Evolutionary conservation across 2,113 vertebrate species (phyloP).

Genomic region (Nettapus auritus): DNA sequence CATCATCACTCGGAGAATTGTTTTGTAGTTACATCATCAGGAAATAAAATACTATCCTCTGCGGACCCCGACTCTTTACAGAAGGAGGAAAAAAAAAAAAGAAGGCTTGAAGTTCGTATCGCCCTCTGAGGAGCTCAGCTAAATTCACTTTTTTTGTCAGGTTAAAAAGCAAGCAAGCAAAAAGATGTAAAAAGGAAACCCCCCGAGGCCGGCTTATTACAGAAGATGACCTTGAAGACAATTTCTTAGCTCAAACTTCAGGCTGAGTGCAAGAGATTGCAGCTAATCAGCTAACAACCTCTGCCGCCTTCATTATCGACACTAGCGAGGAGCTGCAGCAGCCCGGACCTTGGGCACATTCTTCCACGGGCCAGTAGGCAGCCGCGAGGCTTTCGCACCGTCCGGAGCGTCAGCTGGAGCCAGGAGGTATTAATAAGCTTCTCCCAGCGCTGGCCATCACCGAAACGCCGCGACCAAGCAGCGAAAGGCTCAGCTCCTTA

Average conservation of each 20-base stretch:
- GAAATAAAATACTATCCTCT: constrained; percentile 83
- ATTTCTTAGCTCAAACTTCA: background rate
- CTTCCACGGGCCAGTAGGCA: constrained; percentile 63
- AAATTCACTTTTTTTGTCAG: background rate
- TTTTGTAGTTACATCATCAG: constrained; percentile 87
- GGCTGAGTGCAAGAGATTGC: background rate
- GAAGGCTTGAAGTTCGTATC: constrained; percentile 54
- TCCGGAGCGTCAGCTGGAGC: constrained; percentile 57
- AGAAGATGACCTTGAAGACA: background rate
- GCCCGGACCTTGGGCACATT: constrained; percentile 69
- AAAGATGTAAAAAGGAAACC: background rate
- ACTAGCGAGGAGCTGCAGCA: constrained; percentile 67
- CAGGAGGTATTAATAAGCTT: constrained; percentile 57
- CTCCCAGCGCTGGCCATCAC: constrained; percentile 59
- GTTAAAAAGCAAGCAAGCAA: background rate
- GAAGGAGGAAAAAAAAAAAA: constrained; percentile 12
- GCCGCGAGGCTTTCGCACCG: constrained; percentile 69
- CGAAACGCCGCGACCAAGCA: constrained; percentile 68
- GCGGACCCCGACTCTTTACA: constrained; percentile 76
- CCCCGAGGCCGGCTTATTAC: background rate
- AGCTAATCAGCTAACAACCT: constrained; percentile 26
- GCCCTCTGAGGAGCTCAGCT: constrained; percentile 9
- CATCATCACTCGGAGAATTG: constrained; percentile 84
- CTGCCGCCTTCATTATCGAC: constrained; percentile 38
- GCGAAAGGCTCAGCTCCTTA: constrained; percentile 87